Evolutionary conservation across 2,888 invertebrate species (phyloP), one percentile per base, ranked within the genome.

Genomic region (Pardosa pseudoannulata): DNA sequence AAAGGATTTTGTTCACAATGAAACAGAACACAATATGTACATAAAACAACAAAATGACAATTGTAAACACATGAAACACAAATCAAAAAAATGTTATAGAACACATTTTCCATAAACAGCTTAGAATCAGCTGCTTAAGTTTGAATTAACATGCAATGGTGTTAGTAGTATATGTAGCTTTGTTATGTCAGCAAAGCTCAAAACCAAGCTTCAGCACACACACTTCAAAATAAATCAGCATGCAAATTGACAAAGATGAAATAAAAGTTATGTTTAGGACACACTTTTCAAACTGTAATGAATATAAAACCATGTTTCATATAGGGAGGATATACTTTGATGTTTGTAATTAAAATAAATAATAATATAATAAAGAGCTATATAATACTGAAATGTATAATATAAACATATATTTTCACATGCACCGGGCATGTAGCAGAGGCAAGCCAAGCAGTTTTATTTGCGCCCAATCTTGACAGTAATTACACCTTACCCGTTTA

Each of bases 401-500:
- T 67, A 71, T 39, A 70, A 67, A 62, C 67, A 79, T 13, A 79
- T 74, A 67, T 67, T 32, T 67, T 73, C 80, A 80, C 87, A 80
- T 87, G 87, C 87, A 80, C 87, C 65, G 72, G 79, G 87, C 87
- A 87, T 87, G 87, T 80, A 76, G 80, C 87, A 87, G 65, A 86
- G 70, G 79, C 87, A 87, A 87, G 87, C 87, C 56, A 87, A 87
- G 87, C 87, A 87, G 41, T 79, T 79, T 85, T 86, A 79, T 67
- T 80, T 74, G 74, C 73, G 80, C 87, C 87, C 80, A 72, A 87
- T 76, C 80, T 75, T 56, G 46, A 75, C 74, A 87, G 50, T 39
- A 81, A 85, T 80, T 86, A 88, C 87, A 81, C 95, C 96, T 97
- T 94, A 97, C 97, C 96, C 97, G 94, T 92, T 96, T 95, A 94